phyloP scores from a whole-genome alignment of 2,888 invertebrate species.

The Plagiodera versicolora region DNA sequence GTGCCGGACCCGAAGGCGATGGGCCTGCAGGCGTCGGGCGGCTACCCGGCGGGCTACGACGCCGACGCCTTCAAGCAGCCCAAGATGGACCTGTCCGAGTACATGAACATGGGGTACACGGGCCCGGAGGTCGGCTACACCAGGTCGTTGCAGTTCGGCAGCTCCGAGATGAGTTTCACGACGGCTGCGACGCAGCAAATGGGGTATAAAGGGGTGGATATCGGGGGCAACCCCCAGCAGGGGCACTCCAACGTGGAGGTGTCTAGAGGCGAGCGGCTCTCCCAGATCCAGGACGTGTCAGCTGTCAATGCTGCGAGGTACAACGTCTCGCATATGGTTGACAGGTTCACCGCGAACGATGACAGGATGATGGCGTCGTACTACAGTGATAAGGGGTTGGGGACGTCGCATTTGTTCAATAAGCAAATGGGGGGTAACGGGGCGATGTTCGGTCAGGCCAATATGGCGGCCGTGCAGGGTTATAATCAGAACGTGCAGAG shows the following conservation, averaged over 20 bases:
- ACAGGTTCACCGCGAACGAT: slow-evolving; percentile 60
- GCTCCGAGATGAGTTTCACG: slow-evolving; percentile 36
- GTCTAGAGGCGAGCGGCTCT: slow-evolving; percentile 17
- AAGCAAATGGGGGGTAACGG: slow-evolving; percentile 47
- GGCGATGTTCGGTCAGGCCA: slow-evolving; percentile 51
- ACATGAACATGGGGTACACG: slow-evolving; percentile 52
- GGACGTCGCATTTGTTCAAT: slow-evolving; percentile 47
- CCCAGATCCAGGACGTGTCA: slow-evolving; percentile 17
- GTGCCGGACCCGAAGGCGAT: slow-evolving; percentile 46
- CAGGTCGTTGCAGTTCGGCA: slow-evolving; percentile 35
- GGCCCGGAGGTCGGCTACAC: slow-evolving; percentile 47
- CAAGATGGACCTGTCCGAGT: slow-evolving; percentile 51
- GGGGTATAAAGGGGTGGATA: slow-evolving; percentile 34
- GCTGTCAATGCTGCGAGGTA: slow-evolving; percentile 40
- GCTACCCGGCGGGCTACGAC: too few relatives aligned
- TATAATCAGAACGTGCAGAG: slow-evolving; percentile 46
- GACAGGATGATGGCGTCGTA: slow-evolving; percentile 58
- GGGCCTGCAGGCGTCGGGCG: slow-evolving; percentile 18
- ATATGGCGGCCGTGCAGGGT: slow-evolving; percentile 45
- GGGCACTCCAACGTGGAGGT: slow-evolving; percentile 30
- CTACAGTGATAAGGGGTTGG: slow-evolving; percentile 49
- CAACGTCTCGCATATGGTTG: slow-evolving; percentile 63
- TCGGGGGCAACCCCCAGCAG: slow-evolving; percentile 33
- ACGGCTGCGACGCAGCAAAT: slow-evolving; percentile 35
- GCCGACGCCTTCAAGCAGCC: too few relatives aligned